Conservation (phyloP, 2,113 vertebrate genomes). For the Brienomyrus longianalis region DNA sequence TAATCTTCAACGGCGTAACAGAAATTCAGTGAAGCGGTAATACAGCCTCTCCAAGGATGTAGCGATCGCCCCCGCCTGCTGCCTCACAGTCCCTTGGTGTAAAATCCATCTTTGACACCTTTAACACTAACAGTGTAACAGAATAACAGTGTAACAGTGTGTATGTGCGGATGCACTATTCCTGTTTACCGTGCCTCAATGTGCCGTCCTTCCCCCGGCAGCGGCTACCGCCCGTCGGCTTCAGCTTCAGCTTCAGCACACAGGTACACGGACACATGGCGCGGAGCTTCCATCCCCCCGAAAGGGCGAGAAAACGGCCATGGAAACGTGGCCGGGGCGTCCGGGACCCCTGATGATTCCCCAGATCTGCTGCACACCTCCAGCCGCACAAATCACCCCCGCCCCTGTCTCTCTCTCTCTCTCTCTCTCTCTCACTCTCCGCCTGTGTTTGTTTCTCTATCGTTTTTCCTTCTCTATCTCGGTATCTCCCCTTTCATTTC, state of each 20-base stretch:
- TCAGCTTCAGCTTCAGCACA: neutral
- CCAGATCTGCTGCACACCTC: neutral
- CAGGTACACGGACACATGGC: neutral
- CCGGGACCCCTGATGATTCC: neutral
- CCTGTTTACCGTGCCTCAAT: neutral
- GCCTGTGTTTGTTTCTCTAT: neutral
- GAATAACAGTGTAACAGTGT: neutral
- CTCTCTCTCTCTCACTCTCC: neutral
- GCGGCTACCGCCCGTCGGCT: neutral
- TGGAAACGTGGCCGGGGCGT: neutral
- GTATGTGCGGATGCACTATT: neutral
- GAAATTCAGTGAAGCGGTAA: neutral
- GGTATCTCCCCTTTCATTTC: neutral
- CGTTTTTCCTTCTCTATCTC: neutral
- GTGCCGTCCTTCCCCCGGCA: neutral
- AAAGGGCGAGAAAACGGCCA: neutral
- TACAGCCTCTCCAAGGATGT: neutral
- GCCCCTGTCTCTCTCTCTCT: neutral
- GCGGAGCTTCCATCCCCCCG: neutral
- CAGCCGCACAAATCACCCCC: conserved; percentile 5
- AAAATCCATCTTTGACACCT: neutral
- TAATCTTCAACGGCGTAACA: neutral
- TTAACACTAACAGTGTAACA: neutral
- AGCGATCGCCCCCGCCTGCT: neutral
- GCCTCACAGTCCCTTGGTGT: neutral